These are phyloP conservation scores for Mylabris phalerata DNA, from an alignment of 1,140 invertebrate genomes.

Conservation along the genomic window DNA sequence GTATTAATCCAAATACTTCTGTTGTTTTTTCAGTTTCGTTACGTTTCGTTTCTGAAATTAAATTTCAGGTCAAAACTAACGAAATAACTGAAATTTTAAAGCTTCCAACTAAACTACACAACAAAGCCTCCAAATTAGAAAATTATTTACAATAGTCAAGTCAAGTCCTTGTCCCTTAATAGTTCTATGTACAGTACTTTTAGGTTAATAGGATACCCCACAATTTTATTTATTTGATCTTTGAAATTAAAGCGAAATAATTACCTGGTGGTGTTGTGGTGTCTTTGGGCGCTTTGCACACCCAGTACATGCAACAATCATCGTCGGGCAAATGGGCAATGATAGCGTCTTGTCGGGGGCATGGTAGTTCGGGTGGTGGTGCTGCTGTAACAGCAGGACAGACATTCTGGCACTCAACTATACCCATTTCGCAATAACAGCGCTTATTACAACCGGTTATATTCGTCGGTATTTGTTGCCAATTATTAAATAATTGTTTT, in stretches of 20 bases:
- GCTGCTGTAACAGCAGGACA: conserved; percentile 67
- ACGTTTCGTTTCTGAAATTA: conserved; percentile 21
- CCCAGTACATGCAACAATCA: conserved; percentile 72
- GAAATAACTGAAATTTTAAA: neutral
- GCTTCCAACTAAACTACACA: neutral
- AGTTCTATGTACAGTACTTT: conserved; percentile 1
- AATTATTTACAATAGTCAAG: conserved; percentile 15
- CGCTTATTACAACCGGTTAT: conserved; percentile 72
- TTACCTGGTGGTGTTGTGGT: conserved; percentile 16
- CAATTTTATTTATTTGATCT: neutral
- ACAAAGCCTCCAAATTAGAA: neutral
- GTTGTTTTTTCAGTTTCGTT: conserved; percentile 18
- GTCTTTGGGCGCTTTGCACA: conserved; percentile 43
- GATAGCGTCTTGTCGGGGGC: conserved; percentile 57
- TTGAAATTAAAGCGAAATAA: too few species aligned
- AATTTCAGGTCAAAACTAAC: conserved; percentile 21
- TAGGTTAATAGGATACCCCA: conserved; percentile 5
- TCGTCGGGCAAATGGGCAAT: conserved; percentile 65
- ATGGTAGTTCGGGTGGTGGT: conserved; percentile 66
- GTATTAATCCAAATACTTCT: conserved; percentile 9
- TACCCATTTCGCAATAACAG: conserved; percentile 82
- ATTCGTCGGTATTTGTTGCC: conserved; percentile 50
- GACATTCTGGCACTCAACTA: conserved; percentile 70
- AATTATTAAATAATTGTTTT: conserved; percentile 54
- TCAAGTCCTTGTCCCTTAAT: conserved; percentile 1